Base-by-base conservation (phyloP, 2,888 invertebrate genomes). In the Scelioninae gen. 2 region DNA sequence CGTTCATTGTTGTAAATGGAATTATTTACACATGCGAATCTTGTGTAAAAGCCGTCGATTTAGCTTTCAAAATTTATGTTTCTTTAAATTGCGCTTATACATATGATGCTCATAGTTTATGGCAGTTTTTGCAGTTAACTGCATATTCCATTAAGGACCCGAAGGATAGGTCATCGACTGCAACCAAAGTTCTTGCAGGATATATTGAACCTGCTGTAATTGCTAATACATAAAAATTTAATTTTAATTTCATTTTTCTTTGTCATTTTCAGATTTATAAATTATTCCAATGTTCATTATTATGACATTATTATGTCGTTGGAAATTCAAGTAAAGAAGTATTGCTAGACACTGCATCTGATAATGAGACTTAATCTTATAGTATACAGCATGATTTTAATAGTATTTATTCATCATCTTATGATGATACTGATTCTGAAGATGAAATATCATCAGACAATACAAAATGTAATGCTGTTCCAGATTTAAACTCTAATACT, bases 1-100 rank as follows among this genome's bases (percentile, higher is more conserved):
- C 22, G 10, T 64, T 53, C 11, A 45, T 64, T 6, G 35, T 64
- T 10, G 28, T 64, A 6, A 45, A 64, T 28, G 52, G 35, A n/a
- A 22, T 35, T 31, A 15, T 43, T n/a, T 64, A 45, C 31, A 9
- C 1, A 6, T 10, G 19, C 2, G 45, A 28, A 9, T 43, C 64
- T 9, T 53, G 43, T 31, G 18, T 64, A 13, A 1, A 43, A 3
- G 35, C 53, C 2, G 43, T 64, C 10, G 53, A 64, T 43, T 45
- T 53, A 15, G 52, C 53, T 9, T 35, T 64, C n/a, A 64, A 52
- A 22, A 35, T 19, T 2, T 64, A 28, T 16, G 33, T 11, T 15
- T 13, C 45, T 7, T 22, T 64, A 9, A 33, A 53, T 19, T 50
- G 39, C n/a, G 35, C 19, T 6, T 64, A 53, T 13, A 35, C 52